Conservation (phyloP, 2,888 invertebrate genomes). For the Branchellion lobata region DNA sequence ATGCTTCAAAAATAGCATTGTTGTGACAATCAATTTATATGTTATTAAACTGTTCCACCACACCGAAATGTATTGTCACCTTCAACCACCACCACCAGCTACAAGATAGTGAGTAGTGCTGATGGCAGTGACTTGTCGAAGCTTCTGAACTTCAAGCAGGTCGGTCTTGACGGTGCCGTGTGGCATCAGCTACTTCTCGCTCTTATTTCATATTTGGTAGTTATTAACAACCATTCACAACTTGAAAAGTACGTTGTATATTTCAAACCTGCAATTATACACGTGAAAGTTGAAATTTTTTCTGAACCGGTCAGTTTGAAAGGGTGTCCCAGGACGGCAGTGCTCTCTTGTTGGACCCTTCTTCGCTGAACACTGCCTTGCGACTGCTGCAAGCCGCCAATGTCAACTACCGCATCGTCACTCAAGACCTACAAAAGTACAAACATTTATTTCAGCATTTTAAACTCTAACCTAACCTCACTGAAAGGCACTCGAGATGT, state of each 20-base stretch:
- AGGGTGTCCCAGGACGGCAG: background rate
- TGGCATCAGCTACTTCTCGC: background rate
- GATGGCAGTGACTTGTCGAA: background rate
- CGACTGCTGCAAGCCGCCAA: background rate
- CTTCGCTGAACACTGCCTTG: background rate
- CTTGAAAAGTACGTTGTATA: too few species aligned
- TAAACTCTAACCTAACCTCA: too few species aligned
- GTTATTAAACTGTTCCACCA: too few species aligned
- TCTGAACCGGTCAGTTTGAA: background rate
- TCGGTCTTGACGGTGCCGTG: too few species aligned
- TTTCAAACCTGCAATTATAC: too few species aligned
- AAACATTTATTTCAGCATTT: background rate
- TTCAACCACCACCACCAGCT: background rate
- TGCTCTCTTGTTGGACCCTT: conserved; percentile 1
- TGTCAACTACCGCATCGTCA: conserved; percentile 7
- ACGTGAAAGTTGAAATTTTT: too few species aligned
- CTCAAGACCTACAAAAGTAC: conserved; percentile 30
- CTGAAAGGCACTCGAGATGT: too few species aligned
- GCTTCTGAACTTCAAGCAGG: too few species aligned
- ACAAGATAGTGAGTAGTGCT: background rate
- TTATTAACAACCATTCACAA: too few species aligned
- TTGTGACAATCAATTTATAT: too few species aligned
- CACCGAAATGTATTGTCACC: too few species aligned
- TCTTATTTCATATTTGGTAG: background rate
- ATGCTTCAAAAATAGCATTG: too few species aligned